Percentiles rank a stretch among this genome's conserved stretches.
Evolutionary conservation across 2,113 vertebrate species (phyloP).

Genomic region (Vidua chalybeata): DNA sequence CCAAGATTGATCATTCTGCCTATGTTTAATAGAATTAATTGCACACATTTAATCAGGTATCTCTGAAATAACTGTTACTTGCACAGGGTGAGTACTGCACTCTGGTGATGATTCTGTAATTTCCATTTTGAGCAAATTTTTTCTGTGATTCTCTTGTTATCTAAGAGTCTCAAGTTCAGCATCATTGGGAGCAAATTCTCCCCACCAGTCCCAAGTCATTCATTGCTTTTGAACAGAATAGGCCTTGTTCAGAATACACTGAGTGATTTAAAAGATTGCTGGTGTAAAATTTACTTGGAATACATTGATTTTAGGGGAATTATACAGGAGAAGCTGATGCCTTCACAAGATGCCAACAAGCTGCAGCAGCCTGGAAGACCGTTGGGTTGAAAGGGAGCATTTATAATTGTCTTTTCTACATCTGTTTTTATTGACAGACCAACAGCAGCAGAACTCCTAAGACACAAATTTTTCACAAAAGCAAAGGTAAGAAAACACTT

Average conservation of each 20-base stretch:
- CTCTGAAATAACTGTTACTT: neutral
- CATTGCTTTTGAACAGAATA: neutral
- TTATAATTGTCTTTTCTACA: slow-evolving; percentile 24
- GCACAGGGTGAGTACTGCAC: neutral
- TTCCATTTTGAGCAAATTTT: neutral
- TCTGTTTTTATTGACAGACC: slow-evolving; percentile 80
- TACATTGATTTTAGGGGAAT: neutral
- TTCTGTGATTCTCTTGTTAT: neutral
- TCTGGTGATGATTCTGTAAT: neutral
- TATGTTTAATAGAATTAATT: neutral
- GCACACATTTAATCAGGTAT: neutral
- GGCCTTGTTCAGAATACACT: neutral
- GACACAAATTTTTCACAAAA: slow-evolving; percentile 98
- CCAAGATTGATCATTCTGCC: neutral
- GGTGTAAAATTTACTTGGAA: neutral
- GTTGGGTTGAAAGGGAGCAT: slow-evolving; percentile 19
- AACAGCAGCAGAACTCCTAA: slow-evolving; percentile 91
- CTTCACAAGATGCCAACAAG: neutral
- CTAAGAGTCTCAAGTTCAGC: neutral
- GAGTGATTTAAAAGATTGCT: neutral
- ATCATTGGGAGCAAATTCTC: neutral
- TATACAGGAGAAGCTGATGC: neutral
- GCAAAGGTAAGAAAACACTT: slow-evolving; percentile 83
- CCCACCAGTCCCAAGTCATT: neutral
- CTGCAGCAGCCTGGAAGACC: neutral